Conservation (phyloP, 2,888 invertebrate genomes). For the Apamea anceps region DNA sequence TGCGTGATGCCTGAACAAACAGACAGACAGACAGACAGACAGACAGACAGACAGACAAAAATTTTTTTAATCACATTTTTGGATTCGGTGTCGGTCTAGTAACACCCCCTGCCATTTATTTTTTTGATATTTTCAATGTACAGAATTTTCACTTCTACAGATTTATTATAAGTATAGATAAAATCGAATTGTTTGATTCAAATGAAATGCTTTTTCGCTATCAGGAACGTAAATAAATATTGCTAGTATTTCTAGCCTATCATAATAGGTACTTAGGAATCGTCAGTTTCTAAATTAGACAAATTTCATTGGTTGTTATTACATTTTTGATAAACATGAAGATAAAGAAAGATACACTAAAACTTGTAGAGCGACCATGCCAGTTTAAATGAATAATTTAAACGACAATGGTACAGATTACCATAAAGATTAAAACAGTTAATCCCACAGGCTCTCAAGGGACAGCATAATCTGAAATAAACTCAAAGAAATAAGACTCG, state of each 20-base stretch:
- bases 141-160: too few relatives aligned
- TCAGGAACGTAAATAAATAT: background rate
- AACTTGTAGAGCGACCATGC: background rate
- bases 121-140: too few relatives aligned
- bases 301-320: background rate
- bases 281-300: background rate
- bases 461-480: background rate
- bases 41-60: too few relatives aligned
- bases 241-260: background rate
- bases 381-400: background rate
- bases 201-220: slow-evolving; percentile 23
- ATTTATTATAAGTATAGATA: too few relatives aligned
- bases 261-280: too few relatives aligned
- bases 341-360: background rate
- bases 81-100: too few relatives aligned
- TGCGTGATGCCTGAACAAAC: too few relatives aligned
- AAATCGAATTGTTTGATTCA: slow-evolving; percentile 33
- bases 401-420: background rate
- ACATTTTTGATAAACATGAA: background rate
- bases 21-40: too few relatives aligned
- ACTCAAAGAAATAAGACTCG: slow-evolving; percentile 1
- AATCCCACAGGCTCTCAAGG: background rate
- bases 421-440: background rate
- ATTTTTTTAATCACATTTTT: too few relatives aligned
- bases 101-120: too few relatives aligned